Evolutionary conservation across 2,888 invertebrate genomes (phyloP).

Genomic region (Zhuqinia jingwanae): DNA sequence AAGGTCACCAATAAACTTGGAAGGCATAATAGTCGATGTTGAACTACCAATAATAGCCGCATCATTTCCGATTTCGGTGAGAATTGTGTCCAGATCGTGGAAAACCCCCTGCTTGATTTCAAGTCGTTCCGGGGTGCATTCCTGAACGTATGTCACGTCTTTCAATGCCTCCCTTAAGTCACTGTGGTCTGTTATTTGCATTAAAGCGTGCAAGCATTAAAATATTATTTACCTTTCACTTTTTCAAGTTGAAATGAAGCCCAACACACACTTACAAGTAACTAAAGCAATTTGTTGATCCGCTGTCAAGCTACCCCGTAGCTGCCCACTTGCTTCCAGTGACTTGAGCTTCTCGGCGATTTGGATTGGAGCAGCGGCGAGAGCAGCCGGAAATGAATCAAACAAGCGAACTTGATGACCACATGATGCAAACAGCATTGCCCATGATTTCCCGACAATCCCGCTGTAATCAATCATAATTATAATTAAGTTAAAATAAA

Average conservation of each 20-base stretch:
- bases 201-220: too few species aligned
- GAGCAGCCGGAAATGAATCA: constrained; percentile 90
- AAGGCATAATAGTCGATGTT: constrained; percentile 95
- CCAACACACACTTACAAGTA: constrained; percentile 85
- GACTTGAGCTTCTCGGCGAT: constrained; percentile 87
- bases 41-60: constrained; percentile 94
- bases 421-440: constrained; percentile 96
- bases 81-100: constrained; percentile 86
- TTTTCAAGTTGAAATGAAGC: too few species aligned
- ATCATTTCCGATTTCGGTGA: constrained; percentile 87
- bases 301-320: constrained; percentile 86
- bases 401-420: constrained; percentile 94
- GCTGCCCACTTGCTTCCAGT: constrained; percentile 87
- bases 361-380: constrained; percentile 87
- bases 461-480: constrained; percentile 85
- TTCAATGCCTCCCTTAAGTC: constrained; percentile 87
- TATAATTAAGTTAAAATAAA: too few species aligned
- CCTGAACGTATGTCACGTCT: constrained; percentile 91
- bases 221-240: constrained; percentile 78
- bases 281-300: constrained; percentile 89
- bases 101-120: constrained; percentile 92
- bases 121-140: constrained; percentile 95
- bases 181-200: constrained; percentile 83
- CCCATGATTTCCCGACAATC: constrained; percentile 97
- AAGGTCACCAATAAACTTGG: constrained; percentile 90